These are phyloP conservation scores for Conopomorpha cramerella DNA, from an alignment of 1,140 invertebrate genomes.

Conservation along the genomic window DNA sequence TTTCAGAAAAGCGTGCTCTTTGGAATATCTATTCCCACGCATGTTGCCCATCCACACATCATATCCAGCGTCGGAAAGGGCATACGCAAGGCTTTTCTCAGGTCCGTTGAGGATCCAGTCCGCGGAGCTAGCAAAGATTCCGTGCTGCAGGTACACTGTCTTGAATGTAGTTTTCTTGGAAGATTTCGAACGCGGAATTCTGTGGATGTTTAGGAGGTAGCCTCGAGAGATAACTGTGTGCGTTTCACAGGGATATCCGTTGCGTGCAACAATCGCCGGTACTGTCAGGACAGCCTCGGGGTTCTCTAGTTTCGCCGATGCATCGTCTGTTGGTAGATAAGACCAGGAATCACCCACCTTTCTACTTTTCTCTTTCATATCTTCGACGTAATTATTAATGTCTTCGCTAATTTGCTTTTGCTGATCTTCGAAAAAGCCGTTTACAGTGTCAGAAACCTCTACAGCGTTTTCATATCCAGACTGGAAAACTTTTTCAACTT, in stretches of 20 bases:
- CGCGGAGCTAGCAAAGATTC: constrained; percentile 73
- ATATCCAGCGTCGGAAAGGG: constrained; percentile 65
- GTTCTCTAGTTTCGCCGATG: constrained; percentile 14
- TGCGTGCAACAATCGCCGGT: constrained; percentile 62
- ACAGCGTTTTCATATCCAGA: constrained; percentile 21
- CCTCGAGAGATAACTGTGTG: constrained; percentile 72
- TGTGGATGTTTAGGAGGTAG: constrained; percentile 72
- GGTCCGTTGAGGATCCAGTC: constrained; percentile 77
- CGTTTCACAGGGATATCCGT: constrained; percentile 71
- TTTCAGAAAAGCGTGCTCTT: constrained; percentile 53
- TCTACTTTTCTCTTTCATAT: constrained; percentile 21
- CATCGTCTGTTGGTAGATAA: constrained; percentile 19
- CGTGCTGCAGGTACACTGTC: constrained; percentile 75
- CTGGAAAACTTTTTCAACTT: constrained; percentile 22
- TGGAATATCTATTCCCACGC: constrained; percentile 66
- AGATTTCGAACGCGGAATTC: constrained; percentile 63
- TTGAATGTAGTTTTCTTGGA: constrained; percentile 12
- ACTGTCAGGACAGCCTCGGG: constrained; percentile 40
- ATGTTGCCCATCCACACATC: constrained; percentile 73
- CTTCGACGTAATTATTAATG: constrained; percentile 22
- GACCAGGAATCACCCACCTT: constrained; percentile 22
- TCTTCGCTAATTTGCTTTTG: constrained; percentile 7
- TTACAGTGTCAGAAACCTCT: constrained; percentile 19
- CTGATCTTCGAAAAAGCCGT: constrained; percentile 11
- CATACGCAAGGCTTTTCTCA: constrained; percentile 64